Evolutionary conservation across 2,888 invertebrate species (phyloP), one percentile per base, ranked within the genome.

Genomic region (Maniola hyperantus): DNA sequence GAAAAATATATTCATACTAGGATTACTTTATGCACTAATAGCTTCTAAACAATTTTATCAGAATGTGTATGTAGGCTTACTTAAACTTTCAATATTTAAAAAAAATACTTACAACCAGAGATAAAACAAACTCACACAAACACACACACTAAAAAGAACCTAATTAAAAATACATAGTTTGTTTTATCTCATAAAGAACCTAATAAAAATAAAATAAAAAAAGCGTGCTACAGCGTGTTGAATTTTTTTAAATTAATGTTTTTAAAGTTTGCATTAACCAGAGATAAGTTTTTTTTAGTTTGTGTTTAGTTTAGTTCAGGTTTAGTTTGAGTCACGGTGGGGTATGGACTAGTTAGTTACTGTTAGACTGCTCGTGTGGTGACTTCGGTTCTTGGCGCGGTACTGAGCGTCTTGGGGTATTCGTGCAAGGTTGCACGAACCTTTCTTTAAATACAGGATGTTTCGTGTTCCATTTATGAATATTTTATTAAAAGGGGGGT

Each of bases 241-340:
- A 53, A 58, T 61, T 55, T 65, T 61, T 58, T 55, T 51, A 50
- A n/a, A 65, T 42, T 18, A 5, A 15, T 10, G 6, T 58, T 50
- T 58, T 39, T 36, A 34, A 50, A 4, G 10, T 63, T 18, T 63
- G 63, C 63, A 66, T 74, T 75, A 73, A 75, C 71, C 69, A 74
- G 74, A 75, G 74, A 74, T 73, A 72, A 72, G 66, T 71, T 74
- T 2, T 71, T 73, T 74, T 75, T 74, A 74, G 50, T 50, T 50
- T 54, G 39, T 65, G 55, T 51, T 69, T 67, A 72, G 68, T 75
- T 70, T 71, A 39, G 65, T 59, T 62, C 64, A 67, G 72, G 69
- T 74, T 70, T 71, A 65, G 70, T 74, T 77, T 80, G 77, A 76
- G 72, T 77, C 80, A 79, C 79, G 77, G 79, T 81, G 83, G 65